Base-by-base conservation (phyloP, 2,888 invertebrate genomes). In the Limenitis camilla region DNA sequence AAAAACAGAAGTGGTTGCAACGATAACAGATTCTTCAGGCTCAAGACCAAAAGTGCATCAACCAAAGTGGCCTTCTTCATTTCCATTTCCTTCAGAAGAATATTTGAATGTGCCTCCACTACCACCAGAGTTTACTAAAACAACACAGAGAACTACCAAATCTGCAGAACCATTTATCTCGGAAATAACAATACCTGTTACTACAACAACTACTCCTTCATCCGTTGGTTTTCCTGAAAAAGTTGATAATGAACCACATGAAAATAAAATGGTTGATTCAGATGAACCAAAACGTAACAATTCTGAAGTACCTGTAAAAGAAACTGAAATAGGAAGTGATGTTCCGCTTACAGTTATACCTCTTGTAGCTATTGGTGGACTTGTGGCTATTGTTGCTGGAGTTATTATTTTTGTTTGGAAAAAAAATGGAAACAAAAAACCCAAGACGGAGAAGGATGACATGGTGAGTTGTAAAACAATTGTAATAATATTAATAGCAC, bases 381-480 rank as follows among this genome's bases (percentile, higher is more conserved):
- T 95, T 43, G 90, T 94, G 53, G 76, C 93, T 4, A 90, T 92
- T 19, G 90, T 92, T 4, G 92, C 91, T 19, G 88, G 90, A 40
- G 90, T 92, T 2, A 89, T 91, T 10, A 89, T 93, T 64, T 89
- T 94, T 51, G 91, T 93, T 61, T 91, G 93, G 63, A 92, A 90
- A 69, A 93, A 91, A 66, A 90, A 94, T 55, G 49, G 49, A n/a
- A 92, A 91, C 36, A 89, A 89, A 40, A 90, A 91, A 68, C 81
- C 89, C n/a, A 92, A 92, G 65, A 89, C 88, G 31, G 89, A 89
- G 59, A 93, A 93, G 71, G 92, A 93, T 64, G 94, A 94, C 68
- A 92, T 93, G 91, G 94, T 93, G 67, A 76, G 84, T 67, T n/a
- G 6, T 27, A 43, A 19, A 10, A 27, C 35, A 38, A 6, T 10